Evolutionary conservation across 64 coral and sea anemone species (phyloP).

Genomic region (Cladopsammia gracilis): DNA sequence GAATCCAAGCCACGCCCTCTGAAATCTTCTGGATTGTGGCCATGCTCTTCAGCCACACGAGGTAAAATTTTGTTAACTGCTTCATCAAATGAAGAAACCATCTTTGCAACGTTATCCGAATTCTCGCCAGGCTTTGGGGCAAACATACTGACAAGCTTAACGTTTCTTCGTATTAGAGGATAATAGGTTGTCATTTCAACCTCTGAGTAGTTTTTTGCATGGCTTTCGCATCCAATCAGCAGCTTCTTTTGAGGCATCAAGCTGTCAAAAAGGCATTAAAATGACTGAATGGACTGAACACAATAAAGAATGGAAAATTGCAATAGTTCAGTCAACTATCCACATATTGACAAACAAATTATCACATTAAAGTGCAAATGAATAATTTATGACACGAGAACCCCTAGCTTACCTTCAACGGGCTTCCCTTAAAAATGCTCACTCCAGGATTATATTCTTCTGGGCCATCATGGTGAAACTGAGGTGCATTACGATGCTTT

Average conservation of each 20-base stretch:
- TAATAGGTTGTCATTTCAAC: slow-evolving; percentile 67
- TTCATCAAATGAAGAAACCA: slow-evolving; percentile 53
- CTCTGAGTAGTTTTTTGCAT: slow-evolving; percentile 53
- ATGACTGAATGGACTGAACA: too few species aligned
- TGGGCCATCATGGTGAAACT: slow-evolving; percentile 44
- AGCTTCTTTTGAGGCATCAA: too few species aligned
- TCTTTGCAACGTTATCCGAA: slow-evolving; percentile 40
- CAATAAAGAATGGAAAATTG: too few species aligned
- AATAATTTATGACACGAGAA: neutral
- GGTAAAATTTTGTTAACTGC: slow-evolving; percentile 34
- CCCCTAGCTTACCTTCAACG: slow-evolving; percentile 15
- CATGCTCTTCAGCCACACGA: slow-evolving; percentile 27
- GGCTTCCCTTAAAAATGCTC: slow-evolving; percentile 49
- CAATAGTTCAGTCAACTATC: too few species aligned
- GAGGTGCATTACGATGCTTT: slow-evolving; percentile 47
- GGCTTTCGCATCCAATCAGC: slow-evolving; percentile 49
- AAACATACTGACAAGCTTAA: slow-evolving; percentile 73
- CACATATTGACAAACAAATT: too few species aligned
- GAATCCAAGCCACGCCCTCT: slow-evolving; percentile 16
- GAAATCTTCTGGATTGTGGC: neutral
- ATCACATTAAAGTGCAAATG: too few species aligned
- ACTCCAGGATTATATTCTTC: slow-evolving; percentile 61
- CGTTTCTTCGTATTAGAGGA: slow-evolving; percentile 56
- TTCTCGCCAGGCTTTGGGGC: slow-evolving; percentile 70
- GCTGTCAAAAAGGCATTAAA: too few species aligned